Percentiles rank a stretch among this genome's conserved stretches.
Conservation (phyloP, 2,888 invertebrate genomes). For the Aethes cnicana region DNA sequence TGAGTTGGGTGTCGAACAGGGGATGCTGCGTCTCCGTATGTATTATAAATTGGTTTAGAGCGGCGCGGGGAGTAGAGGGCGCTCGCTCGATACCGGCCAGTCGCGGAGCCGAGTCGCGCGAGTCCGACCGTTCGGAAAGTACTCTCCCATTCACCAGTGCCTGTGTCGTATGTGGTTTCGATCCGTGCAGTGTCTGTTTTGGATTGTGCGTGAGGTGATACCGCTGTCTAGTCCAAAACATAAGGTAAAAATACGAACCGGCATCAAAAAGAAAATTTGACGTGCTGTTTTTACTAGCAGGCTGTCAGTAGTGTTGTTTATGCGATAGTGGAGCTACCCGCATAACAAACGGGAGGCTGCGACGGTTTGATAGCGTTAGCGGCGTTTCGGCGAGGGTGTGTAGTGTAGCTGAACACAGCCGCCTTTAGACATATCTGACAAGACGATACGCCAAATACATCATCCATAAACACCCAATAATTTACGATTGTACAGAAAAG, state of each 20-base stretch:
- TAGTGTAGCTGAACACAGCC: too few relatives aligned
- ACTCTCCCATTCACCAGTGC: constrained; percentile 11
- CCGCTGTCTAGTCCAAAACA: not conserved
- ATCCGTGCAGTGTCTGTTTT: constrained; percentile 12
- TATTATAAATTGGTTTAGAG: constrained; percentile 83
- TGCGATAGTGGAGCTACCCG: not conserved
- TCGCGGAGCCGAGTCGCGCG: constrained; percentile 57
- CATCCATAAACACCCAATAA: too few relatives aligned
- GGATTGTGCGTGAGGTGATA: constrained; percentile 26
- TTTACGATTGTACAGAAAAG: too few relatives aligned
- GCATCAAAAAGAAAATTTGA: constrained; percentile 2
- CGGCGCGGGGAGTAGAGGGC: constrained; percentile 66
- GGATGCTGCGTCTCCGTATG: constrained; percentile 82
- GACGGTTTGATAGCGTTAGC: not conserved
- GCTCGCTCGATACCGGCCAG: constrained; percentile 76
- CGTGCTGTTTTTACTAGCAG: too few relatives aligned
- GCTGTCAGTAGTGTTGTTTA: not conserved
- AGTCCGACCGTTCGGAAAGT: constrained; percentile 44
- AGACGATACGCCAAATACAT: too few relatives aligned
- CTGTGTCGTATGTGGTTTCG: constrained; percentile 14
- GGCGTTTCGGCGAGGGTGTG: not conserved
- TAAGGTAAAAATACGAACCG: constrained; percentile 21
- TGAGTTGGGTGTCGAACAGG: constrained; percentile 45
- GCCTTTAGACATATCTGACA: too few relatives aligned
- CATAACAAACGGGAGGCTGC: not conserved